Conservation (phyloP, 2,113 vertebrate genomes). For the Halichoerus grypus region DNA sequence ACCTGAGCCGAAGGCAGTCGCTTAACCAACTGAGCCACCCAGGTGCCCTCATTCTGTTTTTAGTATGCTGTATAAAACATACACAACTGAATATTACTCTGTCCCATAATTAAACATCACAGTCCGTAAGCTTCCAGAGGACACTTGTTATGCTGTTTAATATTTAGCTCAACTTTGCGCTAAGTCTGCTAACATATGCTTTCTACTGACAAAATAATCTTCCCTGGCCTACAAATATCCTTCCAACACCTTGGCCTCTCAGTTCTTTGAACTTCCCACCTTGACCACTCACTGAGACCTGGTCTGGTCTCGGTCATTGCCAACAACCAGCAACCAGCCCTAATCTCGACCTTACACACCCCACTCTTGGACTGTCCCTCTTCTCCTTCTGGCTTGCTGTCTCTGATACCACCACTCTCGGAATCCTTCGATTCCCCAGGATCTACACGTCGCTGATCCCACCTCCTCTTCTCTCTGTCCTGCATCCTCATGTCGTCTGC, state of each 20-base stretch:
- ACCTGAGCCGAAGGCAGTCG: too few relatives aligned
- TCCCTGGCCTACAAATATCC: not conserved
- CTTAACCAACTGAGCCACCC: too few relatives aligned
- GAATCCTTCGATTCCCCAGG: not conserved
- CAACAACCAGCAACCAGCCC: not conserved
- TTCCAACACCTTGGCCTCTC: not conserved
- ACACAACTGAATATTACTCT: not conserved
- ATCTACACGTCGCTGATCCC: not conserved
- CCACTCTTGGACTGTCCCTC: rapidly evolving
- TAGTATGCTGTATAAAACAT: not conserved
- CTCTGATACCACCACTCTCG: not conserved
- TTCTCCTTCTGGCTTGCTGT: not conserved
- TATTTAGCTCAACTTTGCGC: not conserved
- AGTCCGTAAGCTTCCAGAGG: not conserved
- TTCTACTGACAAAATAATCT: constrained; percentile 14
- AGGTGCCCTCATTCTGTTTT: constrained; percentile 22
- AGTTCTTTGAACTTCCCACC: not conserved
- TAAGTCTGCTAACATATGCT: not conserved
- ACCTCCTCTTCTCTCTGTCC: not conserved
- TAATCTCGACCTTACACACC: too few relatives aligned
- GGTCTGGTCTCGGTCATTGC: not conserved
- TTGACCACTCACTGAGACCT: not conserved
- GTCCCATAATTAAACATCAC: not conserved
- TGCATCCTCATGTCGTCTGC: not conserved
- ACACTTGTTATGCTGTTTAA: not conserved